phyloP scores from a whole-genome alignment of 2,797 vertebrate species.

The Toxotes lorentzi region DNA sequence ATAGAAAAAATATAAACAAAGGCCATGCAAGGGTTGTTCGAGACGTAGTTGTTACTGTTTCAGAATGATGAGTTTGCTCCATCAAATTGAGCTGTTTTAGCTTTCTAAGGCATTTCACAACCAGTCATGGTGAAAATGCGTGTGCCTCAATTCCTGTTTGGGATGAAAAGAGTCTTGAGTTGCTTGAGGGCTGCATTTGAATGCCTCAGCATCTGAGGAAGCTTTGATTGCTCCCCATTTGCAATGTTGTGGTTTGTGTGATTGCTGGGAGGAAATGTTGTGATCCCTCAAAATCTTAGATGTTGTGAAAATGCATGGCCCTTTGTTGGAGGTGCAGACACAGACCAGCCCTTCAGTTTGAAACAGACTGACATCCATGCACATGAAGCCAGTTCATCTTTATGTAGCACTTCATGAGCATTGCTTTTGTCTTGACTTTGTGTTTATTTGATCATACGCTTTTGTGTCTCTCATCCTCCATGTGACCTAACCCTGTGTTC shows the following conservation, averaged over 20 bases:
- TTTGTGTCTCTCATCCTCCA: slow-evolving; percentile 62
- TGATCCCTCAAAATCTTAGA: slow-evolving; percentile 14
- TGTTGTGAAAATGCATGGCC: slow-evolving; percentile 39
- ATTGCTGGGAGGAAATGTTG: slow-evolving; percentile 30
- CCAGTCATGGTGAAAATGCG: slow-evolving; percentile 1
- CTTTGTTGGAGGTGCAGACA: slow-evolving; percentile 22
- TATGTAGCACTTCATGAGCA: slow-evolving; percentile 34
- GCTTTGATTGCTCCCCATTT: slow-evolving; percentile 27
- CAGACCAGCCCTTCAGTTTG: slow-evolving; percentile 17
- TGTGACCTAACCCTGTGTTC: slow-evolving; percentile 73
- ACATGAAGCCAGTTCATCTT: slow-evolving; percentile 46
- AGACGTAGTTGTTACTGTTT: not conserved
- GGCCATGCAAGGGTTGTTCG: not conserved
- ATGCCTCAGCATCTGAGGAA: slow-evolving; percentile 27
- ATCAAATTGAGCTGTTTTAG: not conserved
- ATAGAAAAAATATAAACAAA: not conserved
- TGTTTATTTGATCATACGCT: slow-evolving; percentile 46
- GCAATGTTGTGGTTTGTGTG: slow-evolving; percentile 25
- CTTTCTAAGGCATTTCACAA: not conserved
- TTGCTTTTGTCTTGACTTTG: slow-evolving; percentile 54
- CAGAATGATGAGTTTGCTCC: not conserved
- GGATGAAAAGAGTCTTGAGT: not conserved
- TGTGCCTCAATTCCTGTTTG: not conserved
- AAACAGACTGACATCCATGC: slow-evolving; percentile 30
- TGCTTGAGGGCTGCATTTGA: slow-evolving; percentile 36